Conservation (phyloP, 1,140 invertebrate species). For the Papilio polyxenes region DNA sequence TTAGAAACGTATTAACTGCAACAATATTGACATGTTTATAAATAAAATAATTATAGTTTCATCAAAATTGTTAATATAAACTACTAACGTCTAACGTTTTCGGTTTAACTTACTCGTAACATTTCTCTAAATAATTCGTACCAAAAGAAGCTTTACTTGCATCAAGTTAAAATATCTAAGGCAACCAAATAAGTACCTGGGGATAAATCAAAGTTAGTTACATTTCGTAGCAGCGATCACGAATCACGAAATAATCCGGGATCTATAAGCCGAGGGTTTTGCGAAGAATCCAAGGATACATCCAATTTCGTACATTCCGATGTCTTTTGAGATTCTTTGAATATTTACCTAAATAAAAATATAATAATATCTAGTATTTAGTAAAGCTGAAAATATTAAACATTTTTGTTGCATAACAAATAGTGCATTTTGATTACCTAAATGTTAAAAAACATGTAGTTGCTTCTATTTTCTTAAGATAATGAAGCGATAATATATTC, state of each 20-base stretch:
- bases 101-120: neutral
- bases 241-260: slow-evolving; percentile 48
- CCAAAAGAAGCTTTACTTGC: neutral
- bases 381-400: neutral
- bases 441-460: too few species aligned
- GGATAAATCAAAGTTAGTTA: slow-evolving; percentile 39
- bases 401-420: neutral
- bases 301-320: slow-evolving; percentile 39
- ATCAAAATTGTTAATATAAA: neutral
- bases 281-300: slow-evolving; percentile 42
- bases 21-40: too few species aligned
- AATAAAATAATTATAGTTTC: neutral
- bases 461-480: too few species aligned
- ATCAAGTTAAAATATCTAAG: neutral
- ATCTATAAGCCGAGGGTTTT: slow-evolving; percentile 45
- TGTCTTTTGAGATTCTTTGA: slow-evolving; percentile 29
- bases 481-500: neutral
- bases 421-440: too few species aligned
- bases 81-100: neutral
- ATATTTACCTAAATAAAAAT: slow-evolving; percentile 37
- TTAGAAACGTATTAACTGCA: too few species aligned
- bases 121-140: neutral
- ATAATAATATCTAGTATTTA: neutral
- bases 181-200: slow-evolving; percentile 16
- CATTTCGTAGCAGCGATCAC: slow-evolving; percentile 45